A percentile compares a stretch with the other conserved stretches of the same genome.
These are phyloP conservation scores for Maniola hyperantus DNA, from an alignment of 2,888 invertebrate genomes.

Conservation along the genomic window DNA sequence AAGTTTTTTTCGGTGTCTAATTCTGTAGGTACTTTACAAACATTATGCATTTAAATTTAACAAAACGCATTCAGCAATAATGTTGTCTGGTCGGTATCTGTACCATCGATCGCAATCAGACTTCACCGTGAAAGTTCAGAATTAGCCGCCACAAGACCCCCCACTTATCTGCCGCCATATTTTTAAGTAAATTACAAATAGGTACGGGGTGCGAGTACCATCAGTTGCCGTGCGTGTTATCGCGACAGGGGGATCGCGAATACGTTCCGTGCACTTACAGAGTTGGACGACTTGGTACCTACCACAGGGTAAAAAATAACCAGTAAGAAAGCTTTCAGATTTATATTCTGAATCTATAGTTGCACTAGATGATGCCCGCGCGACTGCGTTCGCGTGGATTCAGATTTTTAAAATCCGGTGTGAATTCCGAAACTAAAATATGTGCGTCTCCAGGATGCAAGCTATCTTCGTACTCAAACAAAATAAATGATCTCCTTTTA, in stretches of 20 bases:
- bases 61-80: slow-evolving; percentile 16
- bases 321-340: not conserved
- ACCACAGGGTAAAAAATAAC: slow-evolving; percentile 44
- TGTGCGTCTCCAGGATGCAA: no score
- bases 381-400: no score
- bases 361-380: no score
- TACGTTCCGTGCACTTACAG: slow-evolving; percentile 54
- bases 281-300: slow-evolving; percentile 44
- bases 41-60: not conserved
- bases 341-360: not conserved
- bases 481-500: no score
- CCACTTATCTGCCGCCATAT: slow-evolving; percentile 73
- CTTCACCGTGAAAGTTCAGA: slow-evolving; percentile 37
- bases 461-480: no score
- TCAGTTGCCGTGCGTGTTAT: slow-evolving; percentile 79
- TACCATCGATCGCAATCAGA: slow-evolving; percentile 33
- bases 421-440: no score
- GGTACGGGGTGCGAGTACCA: slow-evolving; percentile 66
- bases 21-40: no score
- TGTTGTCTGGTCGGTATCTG: slow-evolving; percentile 6
- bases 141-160: slow-evolving; percentile 61
- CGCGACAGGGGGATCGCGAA: slow-evolving; percentile 74
- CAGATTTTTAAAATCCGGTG: no score
- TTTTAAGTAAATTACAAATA: slow-evolving; percentile 82
- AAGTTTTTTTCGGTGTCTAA: no score